Evolutionary conservation across 2,797 vertebrate genomes (phyloP), one percentile per base, ranked within the genome.

Genomic region (Telmatherina bonti): DNA sequence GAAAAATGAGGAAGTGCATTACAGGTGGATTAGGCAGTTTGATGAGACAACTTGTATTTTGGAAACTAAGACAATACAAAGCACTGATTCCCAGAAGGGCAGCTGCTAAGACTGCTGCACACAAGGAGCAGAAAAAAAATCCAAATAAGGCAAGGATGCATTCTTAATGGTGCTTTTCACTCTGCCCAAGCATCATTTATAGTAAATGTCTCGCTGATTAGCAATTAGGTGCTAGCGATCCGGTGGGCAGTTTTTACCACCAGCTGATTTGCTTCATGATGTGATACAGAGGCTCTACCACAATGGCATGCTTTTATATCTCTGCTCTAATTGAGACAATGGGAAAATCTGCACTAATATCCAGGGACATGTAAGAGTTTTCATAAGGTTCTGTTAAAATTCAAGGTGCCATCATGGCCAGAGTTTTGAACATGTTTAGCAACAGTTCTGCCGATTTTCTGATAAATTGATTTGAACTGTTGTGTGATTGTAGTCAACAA

Each of bases 201-300:
- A 31, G n/a, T 47, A 55, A 33, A 26, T 68, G 33, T 29, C 5
- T 36, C 1, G 6, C 49, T 54, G 6, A 43, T 47, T 58, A 57
- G 33, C 27, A 52, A 47, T 22, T 62, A 0, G 7, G 22, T 47
- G 12, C 38, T 41, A 47, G 51, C 7, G 38, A 70, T 54, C 58
- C 22, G n/a, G 43, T 20, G 35, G 11, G 10, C 7, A 61, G 36
- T 43, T 54, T 54, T 61, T 30, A 43, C 51, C n/a, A 24, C 67
- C 35, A 78, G 63, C 22, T 69, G 1, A 69, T 27, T 56, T 56
- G 36, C 15, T 29, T 29, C 29, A 53, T 53, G 24, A 24, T 53
- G 9, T 26, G 51, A 27, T 27, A 27, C 5, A 53, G 22, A 52
- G n/a, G 47, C 33, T 38, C 16, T 29, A 22, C 35, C 35, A 30